Evolutionary conservation across 1,140 invertebrate species (phyloP).

Genomic region (Drosophila mauritiana): DNA sequence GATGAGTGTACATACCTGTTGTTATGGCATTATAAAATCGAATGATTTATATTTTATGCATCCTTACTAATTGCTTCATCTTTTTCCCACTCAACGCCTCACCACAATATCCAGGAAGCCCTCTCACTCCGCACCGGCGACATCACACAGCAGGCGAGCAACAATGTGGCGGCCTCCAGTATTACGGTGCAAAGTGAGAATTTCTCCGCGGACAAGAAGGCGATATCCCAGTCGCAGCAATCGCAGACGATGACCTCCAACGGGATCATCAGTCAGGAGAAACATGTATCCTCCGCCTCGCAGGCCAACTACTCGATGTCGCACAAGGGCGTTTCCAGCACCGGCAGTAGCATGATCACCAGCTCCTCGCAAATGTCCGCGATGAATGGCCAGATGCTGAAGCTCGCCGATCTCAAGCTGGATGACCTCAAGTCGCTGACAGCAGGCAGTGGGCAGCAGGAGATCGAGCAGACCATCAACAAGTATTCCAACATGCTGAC

Average conservation of each 20-base stretch:
- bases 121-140: slow-evolving; percentile 92
- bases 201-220: slow-evolving; percentile 93
- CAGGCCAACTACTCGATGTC: slow-evolving; percentile 92
- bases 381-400: slow-evolving; percentile 61
- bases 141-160: slow-evolving; percentile 92
- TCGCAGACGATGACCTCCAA: slow-evolving; percentile 92
- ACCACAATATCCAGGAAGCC: slow-evolving; percentile 87
- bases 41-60: not conserved
- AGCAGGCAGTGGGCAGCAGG: slow-evolving; percentile 89
- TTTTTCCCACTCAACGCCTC: too few species aligned
- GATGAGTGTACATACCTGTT: not conserved
- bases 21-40: not conserved
- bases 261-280: slow-evolving; percentile 89
- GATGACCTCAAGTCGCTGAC: slow-evolving; percentile 92
- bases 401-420: slow-evolving; percentile 86
- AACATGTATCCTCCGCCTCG: slow-evolving; percentile 88
- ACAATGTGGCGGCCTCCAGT: slow-evolving; percentile 90
- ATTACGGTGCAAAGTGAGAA: slow-evolving; percentile 94
- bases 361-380: slow-evolving; percentile 85
- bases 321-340: slow-evolving; percentile 88
- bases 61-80: slow-evolving; percentile 19
- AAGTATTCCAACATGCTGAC: slow-evolving; percentile 92
- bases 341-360: slow-evolving; percentile 88
- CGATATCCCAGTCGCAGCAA: slow-evolving; percentile 93
- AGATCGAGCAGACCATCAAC: slow-evolving; percentile 91